Percentiles rank a stretch among this genome's conserved stretches.
phyloP scores from a whole-genome alignment of 2,113 vertebrate genomes.

The Campylorhamphus procurvoides region DNA sequence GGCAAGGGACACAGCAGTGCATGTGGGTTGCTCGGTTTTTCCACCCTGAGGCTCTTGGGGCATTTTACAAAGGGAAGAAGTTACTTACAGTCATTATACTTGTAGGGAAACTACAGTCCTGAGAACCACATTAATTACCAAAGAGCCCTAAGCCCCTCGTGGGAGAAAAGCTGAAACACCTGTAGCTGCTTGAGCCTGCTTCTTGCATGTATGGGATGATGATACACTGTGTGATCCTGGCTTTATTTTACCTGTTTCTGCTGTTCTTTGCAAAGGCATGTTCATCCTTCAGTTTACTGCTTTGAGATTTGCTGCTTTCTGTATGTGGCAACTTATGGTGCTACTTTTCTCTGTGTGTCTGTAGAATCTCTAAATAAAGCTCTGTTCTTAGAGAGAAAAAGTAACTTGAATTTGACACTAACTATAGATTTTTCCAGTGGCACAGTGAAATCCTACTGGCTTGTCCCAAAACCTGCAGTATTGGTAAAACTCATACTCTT shows the following conservation, averaged over 20 bases:
- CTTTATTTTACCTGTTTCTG: background rate
- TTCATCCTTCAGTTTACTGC: background rate
- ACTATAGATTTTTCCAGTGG: background rate
- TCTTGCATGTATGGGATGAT: background rate
- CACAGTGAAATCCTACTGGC: background rate
- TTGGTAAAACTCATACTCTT: background rate
- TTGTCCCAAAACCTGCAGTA: background rate
- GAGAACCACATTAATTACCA: background rate
- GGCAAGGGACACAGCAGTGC: background rate
- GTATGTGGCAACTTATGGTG: rapidly evolving
- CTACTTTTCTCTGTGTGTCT: background rate
- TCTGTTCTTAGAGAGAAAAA: background rate
- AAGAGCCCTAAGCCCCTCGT: background rate
- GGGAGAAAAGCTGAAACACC: background rate
- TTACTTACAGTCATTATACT: rapidly evolving
- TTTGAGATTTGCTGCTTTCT: background rate
- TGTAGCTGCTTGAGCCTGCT: background rate
- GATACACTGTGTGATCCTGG: background rate
- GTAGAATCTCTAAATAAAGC: background rate
- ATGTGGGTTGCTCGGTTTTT: rapidly evolving
- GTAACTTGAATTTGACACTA: background rate
- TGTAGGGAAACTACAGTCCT: background rate
- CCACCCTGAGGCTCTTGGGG: background rate
- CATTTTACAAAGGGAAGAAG: background rate
- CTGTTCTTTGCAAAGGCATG: background rate